A percentile compares a stretch with the other conserved stretches of the same genome.
Evolutionary conservation across 2,797 vertebrate species (phyloP).

Genomic region (Anas capensis): DNA sequence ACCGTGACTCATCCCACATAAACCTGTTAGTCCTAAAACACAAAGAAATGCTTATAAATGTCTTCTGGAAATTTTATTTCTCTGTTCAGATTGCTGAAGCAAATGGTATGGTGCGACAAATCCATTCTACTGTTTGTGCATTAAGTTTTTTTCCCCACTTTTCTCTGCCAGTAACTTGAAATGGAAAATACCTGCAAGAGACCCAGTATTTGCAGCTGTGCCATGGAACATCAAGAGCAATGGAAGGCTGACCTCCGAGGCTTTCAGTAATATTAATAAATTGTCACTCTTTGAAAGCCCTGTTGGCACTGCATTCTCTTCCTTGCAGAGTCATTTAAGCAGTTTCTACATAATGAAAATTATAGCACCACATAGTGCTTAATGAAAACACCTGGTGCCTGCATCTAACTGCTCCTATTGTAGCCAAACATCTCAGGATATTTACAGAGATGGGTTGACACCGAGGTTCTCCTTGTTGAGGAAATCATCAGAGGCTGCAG

Average conservation of each 20-base stretch:
- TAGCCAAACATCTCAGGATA: background rate
- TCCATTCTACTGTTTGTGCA: background rate
- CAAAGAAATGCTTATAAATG: background rate
- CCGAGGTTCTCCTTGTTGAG: background rate
- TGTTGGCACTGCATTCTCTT: background rate
- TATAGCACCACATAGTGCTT: background rate
- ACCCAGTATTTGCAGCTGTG: background rate
- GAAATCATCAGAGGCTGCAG: background rate
- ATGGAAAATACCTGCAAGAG: constrained; percentile 39
- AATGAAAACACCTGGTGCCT: background rate
- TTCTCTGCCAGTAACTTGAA: background rate
- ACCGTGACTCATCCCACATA: background rate
- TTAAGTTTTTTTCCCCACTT: background rate
- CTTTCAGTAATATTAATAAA: constrained; percentile 9
- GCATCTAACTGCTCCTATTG: background rate
- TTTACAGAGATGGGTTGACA: background rate
- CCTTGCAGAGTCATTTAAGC: background rate
- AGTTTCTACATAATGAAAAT: constrained; percentile 39
- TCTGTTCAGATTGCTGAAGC: background rate
- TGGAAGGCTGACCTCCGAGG: constrained; percentile 15
- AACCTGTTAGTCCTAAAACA: background rate
- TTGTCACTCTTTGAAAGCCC: background rate
- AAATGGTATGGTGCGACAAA: background rate
- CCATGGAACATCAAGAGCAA: background rate
- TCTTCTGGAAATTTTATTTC: background rate